A percentile compares a stretch with the other conserved stretches of the same genome.
phyloP scores from a whole-genome alignment of 2,113 vertebrate species.

The Chrysemys picta region DNA sequence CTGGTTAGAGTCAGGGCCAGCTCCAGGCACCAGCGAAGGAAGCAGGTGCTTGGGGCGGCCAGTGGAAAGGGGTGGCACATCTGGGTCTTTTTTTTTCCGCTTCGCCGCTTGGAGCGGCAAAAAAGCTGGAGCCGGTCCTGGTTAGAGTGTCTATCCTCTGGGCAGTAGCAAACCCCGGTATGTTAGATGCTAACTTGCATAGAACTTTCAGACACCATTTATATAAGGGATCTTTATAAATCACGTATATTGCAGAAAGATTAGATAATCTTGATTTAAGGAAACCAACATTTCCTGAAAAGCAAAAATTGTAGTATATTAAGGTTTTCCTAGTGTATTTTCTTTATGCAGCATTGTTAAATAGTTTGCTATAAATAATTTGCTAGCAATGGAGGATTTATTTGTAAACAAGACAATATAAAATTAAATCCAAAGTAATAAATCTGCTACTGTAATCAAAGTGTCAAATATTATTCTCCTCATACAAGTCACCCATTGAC shows the following conservation, averaged over 20 bases:
- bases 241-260: background rate
- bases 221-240: background rate
- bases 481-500: background rate
- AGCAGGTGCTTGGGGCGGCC: too few species aligned
- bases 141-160: background rate
- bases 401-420: background rate
- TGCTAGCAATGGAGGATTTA: background rate
- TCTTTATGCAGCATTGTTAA: background rate
- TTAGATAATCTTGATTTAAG: background rate
- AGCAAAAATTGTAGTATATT: background rate
- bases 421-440: background rate
- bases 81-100: too few species aligned
- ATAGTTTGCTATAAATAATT: background rate
- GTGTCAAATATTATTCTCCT: background rate
- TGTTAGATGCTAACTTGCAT: background rate
- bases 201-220: background rate
- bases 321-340: background rate
- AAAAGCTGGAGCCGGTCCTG: background rate
- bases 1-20: background rate
- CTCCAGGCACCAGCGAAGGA: too few species aligned
- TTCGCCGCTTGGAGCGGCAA: too few species aligned
- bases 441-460: background rate
- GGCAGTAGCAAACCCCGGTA: background rate
- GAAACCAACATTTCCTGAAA: background rate
- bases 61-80: too few species aligned